A percentile compares a stretch with the other conserved stretches of the same genome.
Conservation (phyloP, 2,113 vertebrate species). For the Spea multiplicata region DNA sequence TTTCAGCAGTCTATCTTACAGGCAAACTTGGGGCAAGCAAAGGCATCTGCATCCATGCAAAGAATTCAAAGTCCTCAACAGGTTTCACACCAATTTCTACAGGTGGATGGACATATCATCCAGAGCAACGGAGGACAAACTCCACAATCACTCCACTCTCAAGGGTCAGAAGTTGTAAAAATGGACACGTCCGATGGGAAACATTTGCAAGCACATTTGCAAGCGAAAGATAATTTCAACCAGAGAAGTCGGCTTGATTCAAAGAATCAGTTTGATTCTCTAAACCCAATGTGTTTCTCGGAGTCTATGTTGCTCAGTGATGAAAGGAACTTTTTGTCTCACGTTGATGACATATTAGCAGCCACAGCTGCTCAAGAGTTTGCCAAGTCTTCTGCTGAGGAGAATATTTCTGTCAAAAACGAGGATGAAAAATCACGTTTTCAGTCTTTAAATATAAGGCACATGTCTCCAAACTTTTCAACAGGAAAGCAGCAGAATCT, state of each 20-base stretch:
- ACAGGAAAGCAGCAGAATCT: constrained; percentile 73
- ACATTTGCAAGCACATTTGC: constrained; percentile 72
- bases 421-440: constrained; percentile 82
- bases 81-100: constrained; percentile 80
- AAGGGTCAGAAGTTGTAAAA: constrained; percentile 75
- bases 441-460: constrained; percentile 77
- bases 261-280: constrained; percentile 88
- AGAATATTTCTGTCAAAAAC: constrained; percentile 73
- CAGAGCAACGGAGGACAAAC: constrained; percentile 70
- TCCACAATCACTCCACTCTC: constrained; percentile 75
- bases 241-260: constrained; percentile 79
- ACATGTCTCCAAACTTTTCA: constrained; percentile 76
- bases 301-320: constrained; percentile 91
- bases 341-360: constrained; percentile 94
- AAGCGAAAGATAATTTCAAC: constrained; percentile 79
- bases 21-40: constrained; percentile 72
- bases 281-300: constrained; percentile 93
- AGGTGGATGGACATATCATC: constrained; percentile 81
- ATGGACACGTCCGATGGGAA: constrained; percentile 78
- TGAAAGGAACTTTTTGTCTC: constrained; percentile 93
- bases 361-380: constrained; percentile 94
- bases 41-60: constrained; percentile 74
- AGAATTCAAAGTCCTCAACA: constrained; percentile 75
- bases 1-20: constrained; percentile 87
- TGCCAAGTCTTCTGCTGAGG: constrained; percentile 83